A percentile compares a stretch with the other conserved stretches of the same genome.
These are phyloP conservation scores for Odontamblyopus lacepedii DNA, from an alignment of 2,797 vertebrate genomes.

Conservation along the genomic window DNA sequence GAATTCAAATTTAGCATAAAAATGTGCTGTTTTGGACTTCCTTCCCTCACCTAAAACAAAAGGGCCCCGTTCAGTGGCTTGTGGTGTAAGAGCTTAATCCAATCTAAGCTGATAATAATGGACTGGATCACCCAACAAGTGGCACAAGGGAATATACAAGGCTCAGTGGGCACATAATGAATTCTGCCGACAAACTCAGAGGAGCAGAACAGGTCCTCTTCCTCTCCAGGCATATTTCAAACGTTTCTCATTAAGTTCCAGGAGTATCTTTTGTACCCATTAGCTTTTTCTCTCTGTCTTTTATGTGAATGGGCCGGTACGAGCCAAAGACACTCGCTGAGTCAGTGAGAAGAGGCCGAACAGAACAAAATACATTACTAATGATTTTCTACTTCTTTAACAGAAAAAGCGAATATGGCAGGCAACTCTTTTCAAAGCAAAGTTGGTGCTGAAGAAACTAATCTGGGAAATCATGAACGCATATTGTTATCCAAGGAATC, in stretches of 20 bases:
- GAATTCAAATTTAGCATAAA: too few relatives aligned
- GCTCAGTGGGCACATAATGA: constrained; percentile 44
- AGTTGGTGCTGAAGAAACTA: constrained; percentile 10
- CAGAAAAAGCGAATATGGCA: constrained; percentile 35
- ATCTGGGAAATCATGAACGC: constrained; percentile 21
- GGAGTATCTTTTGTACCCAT: constrained; percentile 44
- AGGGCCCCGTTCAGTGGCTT: not conserved
- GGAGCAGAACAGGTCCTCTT: constrained; percentile 29
- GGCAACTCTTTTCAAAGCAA: constrained; percentile 21
- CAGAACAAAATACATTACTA: constrained; percentile 41
- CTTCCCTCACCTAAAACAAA: not conserved
- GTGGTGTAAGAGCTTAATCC: not conserved
- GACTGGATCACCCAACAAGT: constrained; percentile 52
- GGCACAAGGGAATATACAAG: constrained; percentile 38
- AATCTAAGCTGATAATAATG: constrained; percentile 35
- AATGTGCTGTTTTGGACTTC: not conserved
- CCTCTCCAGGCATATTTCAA: constrained; percentile 44
- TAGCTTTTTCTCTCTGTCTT: constrained; percentile 36
- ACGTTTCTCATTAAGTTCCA: constrained; percentile 47
- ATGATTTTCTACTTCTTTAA: constrained; percentile 21
- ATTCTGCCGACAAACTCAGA: constrained; percentile 19
- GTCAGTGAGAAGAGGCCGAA: constrained; percentile 46
- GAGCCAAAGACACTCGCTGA: constrained; percentile 54
- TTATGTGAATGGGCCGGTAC: constrained; percentile 36
- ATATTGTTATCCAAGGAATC: constrained; percentile 26